Evolutionary conservation across 2,113 vertebrate genomes (phyloP).

Genomic region (Ailuropoda melanoleuca): DNA sequence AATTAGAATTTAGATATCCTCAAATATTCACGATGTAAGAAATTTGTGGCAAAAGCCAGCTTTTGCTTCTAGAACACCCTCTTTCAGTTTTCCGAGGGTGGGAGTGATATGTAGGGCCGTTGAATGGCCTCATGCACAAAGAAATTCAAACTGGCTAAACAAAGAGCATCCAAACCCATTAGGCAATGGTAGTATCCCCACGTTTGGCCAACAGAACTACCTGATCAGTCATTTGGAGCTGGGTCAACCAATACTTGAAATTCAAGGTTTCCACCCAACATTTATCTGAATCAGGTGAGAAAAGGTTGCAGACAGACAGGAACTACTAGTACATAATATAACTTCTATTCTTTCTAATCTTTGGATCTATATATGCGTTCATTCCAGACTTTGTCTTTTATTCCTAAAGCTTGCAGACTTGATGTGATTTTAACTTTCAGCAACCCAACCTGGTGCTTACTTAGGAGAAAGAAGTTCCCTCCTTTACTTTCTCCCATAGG

Average conservation of each 20-base stretch:
- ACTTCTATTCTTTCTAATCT: background rate
- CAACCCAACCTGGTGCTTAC: background rate
- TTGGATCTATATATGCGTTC: background rate
- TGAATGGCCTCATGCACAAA: background rate
- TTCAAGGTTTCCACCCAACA: background rate
- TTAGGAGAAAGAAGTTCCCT: slow-evolving; percentile 20
- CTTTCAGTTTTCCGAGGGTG: background rate
- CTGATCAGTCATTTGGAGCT: background rate
- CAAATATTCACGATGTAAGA: background rate
- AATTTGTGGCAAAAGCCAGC: background rate
- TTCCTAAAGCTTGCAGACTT: background rate
- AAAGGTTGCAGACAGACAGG: background rate
- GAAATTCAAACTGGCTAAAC: background rate
- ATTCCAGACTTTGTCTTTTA: slow-evolving; percentile 1
- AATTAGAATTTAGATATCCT: background rate
- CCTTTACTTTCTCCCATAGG: background rate
- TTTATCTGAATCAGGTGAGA: background rate
- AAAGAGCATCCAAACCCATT: background rate
- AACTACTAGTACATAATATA: background rate
- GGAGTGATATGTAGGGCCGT: background rate
- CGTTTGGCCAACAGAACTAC: background rate
- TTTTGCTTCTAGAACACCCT: background rate
- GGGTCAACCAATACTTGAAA: background rate
- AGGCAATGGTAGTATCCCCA: background rate
- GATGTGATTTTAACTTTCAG: background rate